Evolutionary conservation across 2,113 vertebrate genomes (phyloP).

Genomic region (Brevimyrus niger): DNA sequence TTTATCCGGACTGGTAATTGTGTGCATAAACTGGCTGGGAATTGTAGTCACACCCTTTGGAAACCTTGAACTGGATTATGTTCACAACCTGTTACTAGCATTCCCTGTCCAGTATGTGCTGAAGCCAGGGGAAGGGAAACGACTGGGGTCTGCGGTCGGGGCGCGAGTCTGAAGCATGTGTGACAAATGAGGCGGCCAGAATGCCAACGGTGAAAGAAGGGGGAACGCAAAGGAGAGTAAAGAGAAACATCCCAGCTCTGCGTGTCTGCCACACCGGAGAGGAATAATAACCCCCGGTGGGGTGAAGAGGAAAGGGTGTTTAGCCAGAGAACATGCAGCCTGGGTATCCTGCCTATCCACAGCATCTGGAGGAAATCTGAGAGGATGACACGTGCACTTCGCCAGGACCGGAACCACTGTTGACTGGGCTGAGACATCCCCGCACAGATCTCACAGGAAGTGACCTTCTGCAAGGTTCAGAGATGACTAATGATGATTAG

Average conservation of each 20-base stretch:
- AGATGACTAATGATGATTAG: slow-evolving; percentile 25
- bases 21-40: neutral
- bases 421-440: slow-evolving; percentile 34
- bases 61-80: neutral
- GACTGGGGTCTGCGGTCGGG: neutral
- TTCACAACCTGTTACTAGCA: slow-evolving; percentile 5
- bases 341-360: slow-evolving; percentile 8
- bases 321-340: slow-evolving; percentile 10
- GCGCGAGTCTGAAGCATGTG: neutral
- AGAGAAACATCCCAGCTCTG: neutral
- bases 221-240: neutral
- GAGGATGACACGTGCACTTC: slow-evolving; percentile 40
- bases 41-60: slow-evolving; percentile 2
- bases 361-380: slow-evolving; percentile 57
- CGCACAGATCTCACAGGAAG: slow-evolving; percentile 27
- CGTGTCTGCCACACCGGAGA: neutral
- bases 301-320: neutral
- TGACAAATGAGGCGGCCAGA: neutral
- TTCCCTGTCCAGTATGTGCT: neutral
- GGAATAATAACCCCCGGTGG: neutral
- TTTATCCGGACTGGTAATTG: neutral
- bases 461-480: slow-evolving; percentile 34
- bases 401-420: neutral
- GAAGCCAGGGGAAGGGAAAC: neutral
- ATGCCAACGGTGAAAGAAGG: neutral